A percentile compares a stretch with the other conserved stretches of the same genome.
Conservation (phyloP, 1,140 invertebrate species). For the Anoplolepis gracilipes region DNA sequence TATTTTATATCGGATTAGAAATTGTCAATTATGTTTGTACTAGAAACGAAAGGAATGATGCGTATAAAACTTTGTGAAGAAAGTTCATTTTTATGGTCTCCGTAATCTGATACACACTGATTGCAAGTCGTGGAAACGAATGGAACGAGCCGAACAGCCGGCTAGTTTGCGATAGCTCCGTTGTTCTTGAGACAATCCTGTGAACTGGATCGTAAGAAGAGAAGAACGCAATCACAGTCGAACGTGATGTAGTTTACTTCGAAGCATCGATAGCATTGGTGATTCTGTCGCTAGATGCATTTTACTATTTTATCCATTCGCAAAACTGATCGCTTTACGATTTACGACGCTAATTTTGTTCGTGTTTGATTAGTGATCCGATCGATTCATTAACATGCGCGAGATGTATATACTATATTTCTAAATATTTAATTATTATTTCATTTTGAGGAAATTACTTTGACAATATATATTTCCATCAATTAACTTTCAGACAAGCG, state of each 20-base stretch:
- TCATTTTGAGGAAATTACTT: conserved; percentile 78
- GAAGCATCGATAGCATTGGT: conserved; percentile 29
- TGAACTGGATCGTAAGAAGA: conserved; percentile 46
- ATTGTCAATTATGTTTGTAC: neutral
- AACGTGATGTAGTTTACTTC: conserved; percentile 47
- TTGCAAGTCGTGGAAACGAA: conserved; percentile 47
- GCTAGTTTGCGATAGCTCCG: conserved; percentile 42
- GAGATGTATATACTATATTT: neutral
- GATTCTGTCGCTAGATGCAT: conserved; percentile 21
- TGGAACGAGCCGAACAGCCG: conserved; percentile 41
- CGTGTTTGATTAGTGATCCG: neutral
- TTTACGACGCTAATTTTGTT: conserved; percentile 15
- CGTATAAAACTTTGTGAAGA: conserved; percentile 19
- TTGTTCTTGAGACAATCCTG: conserved; percentile 40
- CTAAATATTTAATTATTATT: conserved; percentile 64
- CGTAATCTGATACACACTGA: conserved; percentile 38
- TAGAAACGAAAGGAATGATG: neutral
- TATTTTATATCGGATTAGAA: neutral
- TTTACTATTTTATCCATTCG: neutral
- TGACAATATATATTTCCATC: conserved; percentile 38
- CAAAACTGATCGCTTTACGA: neutral
- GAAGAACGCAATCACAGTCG: conserved; percentile 43
- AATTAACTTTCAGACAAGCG: neutral
- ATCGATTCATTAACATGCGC: neutral
- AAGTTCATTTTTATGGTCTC: neutral